Evolutionary conservation across 2,797 vertebrate species (phyloP).

Genomic region (Chelonia mydas): DNA sequence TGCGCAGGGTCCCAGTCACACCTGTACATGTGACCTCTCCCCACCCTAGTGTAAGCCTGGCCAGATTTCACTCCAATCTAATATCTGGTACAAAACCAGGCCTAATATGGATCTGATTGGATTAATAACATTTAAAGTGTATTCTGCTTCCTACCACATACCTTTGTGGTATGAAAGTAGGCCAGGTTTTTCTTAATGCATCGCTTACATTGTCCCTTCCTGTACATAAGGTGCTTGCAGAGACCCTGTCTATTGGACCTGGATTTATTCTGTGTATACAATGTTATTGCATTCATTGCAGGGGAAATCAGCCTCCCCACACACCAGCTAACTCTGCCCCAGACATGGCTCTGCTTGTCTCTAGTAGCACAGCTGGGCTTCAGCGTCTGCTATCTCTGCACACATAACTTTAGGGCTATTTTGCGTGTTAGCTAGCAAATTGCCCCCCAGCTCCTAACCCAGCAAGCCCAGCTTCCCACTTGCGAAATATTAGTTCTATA

Average conservation of each 20-base stretch:
- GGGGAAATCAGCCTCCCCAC: not conserved
- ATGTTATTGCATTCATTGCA: slow-evolving; percentile 16
- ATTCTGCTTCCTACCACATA: not conserved
- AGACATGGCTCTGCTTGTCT: not conserved
- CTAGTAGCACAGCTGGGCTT: not conserved
- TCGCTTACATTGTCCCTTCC: slow-evolving; percentile 2
- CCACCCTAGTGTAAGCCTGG: not conserved
- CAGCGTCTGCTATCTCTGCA: not conserved
- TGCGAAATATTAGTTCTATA: not conserved
- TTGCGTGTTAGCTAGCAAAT: not conserved
- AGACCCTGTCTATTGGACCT: not conserved
- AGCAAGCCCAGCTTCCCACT: not conserved
- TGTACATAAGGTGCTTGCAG: not conserved
- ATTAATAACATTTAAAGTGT: not conserved
- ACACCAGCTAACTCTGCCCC: not conserved
- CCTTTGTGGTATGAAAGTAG: not conserved
- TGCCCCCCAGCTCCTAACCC: not conserved
- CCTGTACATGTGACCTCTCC: not conserved
- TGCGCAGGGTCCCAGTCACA: not conserved
- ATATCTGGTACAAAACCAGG: not conserved
- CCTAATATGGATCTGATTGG: not conserved
- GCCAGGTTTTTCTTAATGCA: slow-evolving; percentile 12
- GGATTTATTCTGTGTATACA: slow-evolving; percentile 10
- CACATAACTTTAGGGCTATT: not conserved
- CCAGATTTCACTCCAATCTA: not conserved